These are phyloP conservation scores for Epinotia demarniana DNA, from an alignment of 2,888 invertebrate species.

Conservation along the genomic window DNA sequence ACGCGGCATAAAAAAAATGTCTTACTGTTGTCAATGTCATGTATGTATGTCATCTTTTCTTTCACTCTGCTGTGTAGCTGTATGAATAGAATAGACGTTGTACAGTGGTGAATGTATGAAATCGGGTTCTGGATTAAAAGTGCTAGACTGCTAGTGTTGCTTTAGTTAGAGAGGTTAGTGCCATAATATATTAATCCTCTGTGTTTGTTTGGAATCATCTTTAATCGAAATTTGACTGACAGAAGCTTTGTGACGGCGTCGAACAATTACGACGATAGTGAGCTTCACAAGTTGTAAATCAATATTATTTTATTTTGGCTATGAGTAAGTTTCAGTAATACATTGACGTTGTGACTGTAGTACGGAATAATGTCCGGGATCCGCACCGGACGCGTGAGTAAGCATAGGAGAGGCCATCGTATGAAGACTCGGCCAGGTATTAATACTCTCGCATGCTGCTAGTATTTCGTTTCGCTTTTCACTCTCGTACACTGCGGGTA, in stretches of 20 bases:
- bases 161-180: constrained; percentile 36
- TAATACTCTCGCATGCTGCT: constrained; percentile 65
- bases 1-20: constrained; percentile 17
- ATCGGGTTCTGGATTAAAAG: constrained; percentile 15
- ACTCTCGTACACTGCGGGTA: constrained; percentile 57
- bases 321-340: constrained; percentile 36
- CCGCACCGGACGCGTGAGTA: constrained; percentile 74
- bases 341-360: constrained; percentile 26
- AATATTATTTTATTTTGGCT: constrained; percentile 57
- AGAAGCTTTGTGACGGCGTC: constrained; percentile 32
- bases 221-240: constrained; percentile 19
- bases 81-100: background rate
- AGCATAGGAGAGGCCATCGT: constrained; percentile 70
- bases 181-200: constrained; percentile 13
- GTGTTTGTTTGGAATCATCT: background rate
- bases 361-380: constrained; percentile 71
- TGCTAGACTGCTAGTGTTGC: background rate
- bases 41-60: constrained; percentile 32
- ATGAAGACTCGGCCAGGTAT: constrained; percentile 77
- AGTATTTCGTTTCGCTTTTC: constrained; percentile 63
- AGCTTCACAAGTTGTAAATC: constrained; percentile 63
- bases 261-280: constrained; percentile 59
- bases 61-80: constrained; percentile 2
- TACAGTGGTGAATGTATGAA: constrained; percentile 17
- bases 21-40: constrained; percentile 41